Evolutionary conservation across 2,797 vertebrate species (phyloP).

Genomic region (Lates japonicus): DNA sequence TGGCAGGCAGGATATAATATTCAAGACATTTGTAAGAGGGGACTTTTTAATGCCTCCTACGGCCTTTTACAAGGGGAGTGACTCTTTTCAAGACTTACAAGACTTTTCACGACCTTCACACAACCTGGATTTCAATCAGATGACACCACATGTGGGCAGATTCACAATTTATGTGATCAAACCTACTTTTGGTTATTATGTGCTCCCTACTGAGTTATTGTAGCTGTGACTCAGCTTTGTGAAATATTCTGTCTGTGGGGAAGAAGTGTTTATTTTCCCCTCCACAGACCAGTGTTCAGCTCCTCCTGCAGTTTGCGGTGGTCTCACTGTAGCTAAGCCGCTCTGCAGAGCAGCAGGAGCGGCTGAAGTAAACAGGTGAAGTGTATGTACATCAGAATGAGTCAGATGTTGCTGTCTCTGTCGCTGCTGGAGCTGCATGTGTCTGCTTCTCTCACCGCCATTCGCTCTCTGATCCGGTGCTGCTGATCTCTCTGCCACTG

Average conservation of each 20-base stretch:
- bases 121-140: background rate
- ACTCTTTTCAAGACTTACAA: background rate
- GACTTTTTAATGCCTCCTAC: background rate
- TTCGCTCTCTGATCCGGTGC: slow-evolving; percentile 55
- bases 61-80: background rate
- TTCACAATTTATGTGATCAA: background rate
- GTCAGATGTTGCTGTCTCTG: background rate
- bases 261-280: background rate
- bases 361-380: background rate
- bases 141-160: background rate
- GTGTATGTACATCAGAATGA: background rate
- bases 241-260: background rate
- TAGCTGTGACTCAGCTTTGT: background rate
- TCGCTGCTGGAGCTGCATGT: slow-evolving; percentile 10
- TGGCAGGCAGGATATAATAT: background rate
- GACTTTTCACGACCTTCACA: background rate
- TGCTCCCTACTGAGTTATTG: background rate
- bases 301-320: background rate
- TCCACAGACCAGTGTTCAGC: fast-evolving
- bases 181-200: background rate
- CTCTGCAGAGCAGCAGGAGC: no score
- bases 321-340: background rate
- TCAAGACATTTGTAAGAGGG: background rate
- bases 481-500: slow-evolving; percentile 38
- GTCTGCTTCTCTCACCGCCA: slow-evolving; percentile 80